Conservation (phyloP, 2,888 invertebrate species). For the Melangyna quadrimaculata region DNA sequence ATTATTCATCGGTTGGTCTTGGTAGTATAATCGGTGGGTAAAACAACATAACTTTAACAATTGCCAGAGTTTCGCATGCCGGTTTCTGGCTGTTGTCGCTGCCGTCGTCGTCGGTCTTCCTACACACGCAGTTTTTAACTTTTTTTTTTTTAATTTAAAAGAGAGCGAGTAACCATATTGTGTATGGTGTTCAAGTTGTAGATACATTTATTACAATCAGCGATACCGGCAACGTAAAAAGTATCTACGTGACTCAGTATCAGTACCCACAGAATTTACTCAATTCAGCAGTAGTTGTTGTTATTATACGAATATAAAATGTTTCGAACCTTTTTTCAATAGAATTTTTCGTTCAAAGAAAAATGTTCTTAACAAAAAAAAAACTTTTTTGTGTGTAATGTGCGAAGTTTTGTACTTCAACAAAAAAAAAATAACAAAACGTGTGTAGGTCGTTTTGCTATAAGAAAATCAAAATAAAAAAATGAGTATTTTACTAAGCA, state of each 20-base stretch:
- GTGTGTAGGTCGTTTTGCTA: slow-evolving; percentile 60
- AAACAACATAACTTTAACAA: slow-evolving; percentile 25
- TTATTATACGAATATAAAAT: slow-evolving; percentile 41
- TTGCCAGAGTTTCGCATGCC: slow-evolving; percentile 14
- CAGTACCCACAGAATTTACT: slow-evolving; percentile 47
- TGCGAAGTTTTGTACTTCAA: slow-evolving; percentile 12
- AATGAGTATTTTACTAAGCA: slow-evolving; percentile 57
- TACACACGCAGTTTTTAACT: slow-evolving; percentile 57
- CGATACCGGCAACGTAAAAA: slow-evolving; percentile 64
- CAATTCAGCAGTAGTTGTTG: slow-evolving; percentile 37
- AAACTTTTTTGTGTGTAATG: background rate
- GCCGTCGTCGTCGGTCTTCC: slow-evolving; percentile 22
- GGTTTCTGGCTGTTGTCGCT: background rate
- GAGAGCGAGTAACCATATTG: slow-evolving; percentile 12
- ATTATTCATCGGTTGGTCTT: slow-evolving; percentile 34
- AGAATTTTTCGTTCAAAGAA: slow-evolving; percentile 64
- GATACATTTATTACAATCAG: slow-evolving; percentile 56
- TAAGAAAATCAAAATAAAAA: slow-evolving; percentile 30
- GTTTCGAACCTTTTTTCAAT: slow-evolving; percentile 55
- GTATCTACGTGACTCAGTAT: slow-evolving; percentile 66
- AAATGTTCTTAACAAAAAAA: slow-evolving; percentile 51
- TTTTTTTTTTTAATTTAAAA: background rate
- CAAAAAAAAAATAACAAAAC: slow-evolving; percentile 36
- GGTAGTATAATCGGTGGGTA: slow-evolving; percentile 36
- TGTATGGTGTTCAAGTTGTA: slow-evolving; percentile 20